Conservation (phyloP, 2,113 vertebrate genomes). For the Chamaetylas fuelleborni region DNA sequence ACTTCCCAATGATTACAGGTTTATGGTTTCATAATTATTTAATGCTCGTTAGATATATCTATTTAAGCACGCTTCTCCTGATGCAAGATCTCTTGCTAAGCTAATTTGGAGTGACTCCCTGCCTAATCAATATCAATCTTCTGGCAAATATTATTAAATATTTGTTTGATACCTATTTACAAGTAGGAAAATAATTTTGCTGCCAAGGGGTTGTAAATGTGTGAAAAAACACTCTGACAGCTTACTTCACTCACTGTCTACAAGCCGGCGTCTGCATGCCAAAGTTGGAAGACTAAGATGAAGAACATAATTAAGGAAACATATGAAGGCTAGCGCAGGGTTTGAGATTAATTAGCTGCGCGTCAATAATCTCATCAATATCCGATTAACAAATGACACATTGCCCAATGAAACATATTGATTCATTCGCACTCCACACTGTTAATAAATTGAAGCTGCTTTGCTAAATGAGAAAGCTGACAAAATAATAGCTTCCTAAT, state of each 20-base stretch:
- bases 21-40: slow-evolving; percentile 52
- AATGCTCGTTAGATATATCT: slow-evolving; percentile 51
- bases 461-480: slow-evolving; percentile 88
- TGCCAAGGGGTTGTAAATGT: slow-evolving; percentile 76
- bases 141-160: slow-evolving; percentile 79
- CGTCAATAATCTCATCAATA: slow-evolving; percentile 99
- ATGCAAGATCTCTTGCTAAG: slow-evolving; percentile 52
- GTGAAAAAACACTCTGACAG: slow-evolving; percentile 76
- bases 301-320: slow-evolving; percentile 99
- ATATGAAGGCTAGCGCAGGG: slow-evolving; percentile 89
- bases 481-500: slow-evolving; percentile 80
- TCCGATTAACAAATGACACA: slow-evolving; percentile 99
- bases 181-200: slow-evolving; percentile 78
- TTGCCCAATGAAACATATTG: slow-evolving; percentile 97
- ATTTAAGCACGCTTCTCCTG: slow-evolving; percentile 14
- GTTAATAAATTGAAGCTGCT: slow-evolving; percentile 95
- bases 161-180: slow-evolving; percentile 81
- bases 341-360: slow-evolving; percentile 97
- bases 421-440: slow-evolving; percentile 88
- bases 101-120: slow-evolving; percentile 55
- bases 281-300: slow-evolving; percentile 89
- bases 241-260: slow-evolving; percentile 82
- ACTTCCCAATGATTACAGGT: slow-evolving; percentile 33
- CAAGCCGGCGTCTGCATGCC: slow-evolving; percentile 68
- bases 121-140: slow-evolving; percentile 75